Base-by-base conservation (phyloP, 1,140 invertebrate species). In the Musca vetustissima region DNA sequence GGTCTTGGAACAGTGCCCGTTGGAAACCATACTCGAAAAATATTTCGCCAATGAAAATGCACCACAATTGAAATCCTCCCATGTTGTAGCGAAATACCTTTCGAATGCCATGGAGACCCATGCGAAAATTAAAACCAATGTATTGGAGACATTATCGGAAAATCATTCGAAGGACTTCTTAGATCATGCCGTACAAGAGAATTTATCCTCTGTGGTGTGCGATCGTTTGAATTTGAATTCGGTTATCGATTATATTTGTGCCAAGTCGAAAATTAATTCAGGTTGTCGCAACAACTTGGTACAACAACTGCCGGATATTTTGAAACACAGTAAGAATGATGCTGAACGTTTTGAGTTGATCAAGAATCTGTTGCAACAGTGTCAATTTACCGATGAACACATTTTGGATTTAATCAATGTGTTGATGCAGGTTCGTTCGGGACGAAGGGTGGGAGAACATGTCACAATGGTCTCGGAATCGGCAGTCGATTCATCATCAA, bases 151-250 rank as follows among this genome's bases (percentile, higher is more conserved):
- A 11, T 72, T 82, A n/a, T 82, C 80, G 11, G 80, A 82, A 69
- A 78, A 82, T 70, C 77, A 82, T 64, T 78, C 80, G 2, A 80
- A 80, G 66, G 80, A 82, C 47, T 82, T 82, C 43, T 69, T 82
- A 19, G 80, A 82, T 67, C 77, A 82, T 71, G 80, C 80, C 0
- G 76, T 82, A 15, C 75, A 78, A 50, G 80, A 82, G 70, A 82
- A 82, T 61, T 72, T 80, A 6, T 78, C 78, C 1, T 76, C 80
- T 6, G 80, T 82, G 43, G 80, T 82, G 8, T 82, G 80, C 48
- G 80, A 82, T 69, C 77, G 80, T 0, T 72, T 82, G 14, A 82
- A 81, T 67, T 73, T 72, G 25, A 78, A 78, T 69, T 79, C 80
- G 0, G 76, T 82, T 57, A 73, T 82, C 61, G 79, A 82, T 21